Conservation (phyloP, 2,888 invertebrate genomes). For the Tridacna gigas region DNA sequence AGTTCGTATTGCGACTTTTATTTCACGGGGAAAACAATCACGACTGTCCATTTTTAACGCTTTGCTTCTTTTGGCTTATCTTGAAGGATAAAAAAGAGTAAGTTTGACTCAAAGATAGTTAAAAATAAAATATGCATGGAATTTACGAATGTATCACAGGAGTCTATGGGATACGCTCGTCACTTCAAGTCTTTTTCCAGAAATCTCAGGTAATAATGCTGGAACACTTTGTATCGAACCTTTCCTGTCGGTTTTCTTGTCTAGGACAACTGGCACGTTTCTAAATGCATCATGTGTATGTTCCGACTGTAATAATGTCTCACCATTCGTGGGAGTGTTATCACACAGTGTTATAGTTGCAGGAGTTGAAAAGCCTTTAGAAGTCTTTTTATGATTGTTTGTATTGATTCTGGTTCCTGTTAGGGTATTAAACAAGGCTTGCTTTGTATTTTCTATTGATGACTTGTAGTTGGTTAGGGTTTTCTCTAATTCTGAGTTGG, state of each 20-base stretch:
- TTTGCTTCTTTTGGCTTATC: no score
- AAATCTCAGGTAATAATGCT: constrained; percentile 71
- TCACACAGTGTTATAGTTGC: constrained; percentile 71
- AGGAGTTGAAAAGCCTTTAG: constrained; percentile 63
- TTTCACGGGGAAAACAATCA: no score
- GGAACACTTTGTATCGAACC: constrained; percentile 48
- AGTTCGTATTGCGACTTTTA: no score
- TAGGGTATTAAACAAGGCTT: constrained; percentile 66
- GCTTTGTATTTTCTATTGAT: constrained; percentile 65
- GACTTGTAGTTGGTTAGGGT: constrained; percentile 63
- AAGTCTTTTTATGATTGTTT: constrained; percentile 51
- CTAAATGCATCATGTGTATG: constrained; percentile 35
- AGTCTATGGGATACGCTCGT: constrained; percentile 68
- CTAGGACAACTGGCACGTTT: constrained; percentile 39
- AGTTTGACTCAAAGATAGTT: background rate
- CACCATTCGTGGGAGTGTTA: constrained; percentile 36
- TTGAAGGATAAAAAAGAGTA: background rate
- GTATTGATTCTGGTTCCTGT: constrained; percentile 68
- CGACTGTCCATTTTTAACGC: no score
- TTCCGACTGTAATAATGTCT: constrained; percentile 22
- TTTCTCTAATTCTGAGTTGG: constrained; percentile 64
- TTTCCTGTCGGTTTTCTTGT: constrained; percentile 54
- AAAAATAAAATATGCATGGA: no score
- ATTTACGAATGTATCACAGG: constrained; percentile 40
- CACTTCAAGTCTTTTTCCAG: constrained; percentile 73